These are phyloP conservation scores for Xanthia togata DNA, from an alignment of 2,888 invertebrate genomes.

Conservation along the genomic window DNA sequence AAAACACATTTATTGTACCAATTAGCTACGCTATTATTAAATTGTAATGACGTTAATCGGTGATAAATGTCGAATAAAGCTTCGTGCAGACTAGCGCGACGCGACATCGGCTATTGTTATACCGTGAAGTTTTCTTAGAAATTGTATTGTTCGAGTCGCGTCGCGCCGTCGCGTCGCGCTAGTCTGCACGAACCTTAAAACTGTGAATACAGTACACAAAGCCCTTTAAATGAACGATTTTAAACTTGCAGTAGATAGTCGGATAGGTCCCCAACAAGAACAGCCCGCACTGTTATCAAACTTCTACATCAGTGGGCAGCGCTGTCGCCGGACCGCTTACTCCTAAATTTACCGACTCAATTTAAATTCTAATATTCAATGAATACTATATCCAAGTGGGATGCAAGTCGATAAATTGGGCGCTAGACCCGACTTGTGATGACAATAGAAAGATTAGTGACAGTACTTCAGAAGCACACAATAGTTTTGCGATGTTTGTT, in stretches of 20 bases:
- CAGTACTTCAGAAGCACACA: not conserved
- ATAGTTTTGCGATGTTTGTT: slow-evolving; percentile 1
- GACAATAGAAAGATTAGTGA: slow-evolving; percentile 8
- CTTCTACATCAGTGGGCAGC: slow-evolving; percentile 62
- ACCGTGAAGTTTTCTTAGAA: too few relatives aligned
- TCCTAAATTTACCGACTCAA: slow-evolving; percentile 57
- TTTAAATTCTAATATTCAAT: slow-evolving; percentile 56
- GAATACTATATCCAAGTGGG: slow-evolving; percentile 46
- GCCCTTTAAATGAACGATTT: slow-evolving; percentile 28
- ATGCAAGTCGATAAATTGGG: slow-evolving; percentile 28
- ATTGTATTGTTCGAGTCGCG: too few relatives aligned
- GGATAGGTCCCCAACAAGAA: slow-evolving; percentile 56
- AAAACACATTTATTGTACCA: not conserved
- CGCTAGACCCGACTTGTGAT: slow-evolving; percentile 13
- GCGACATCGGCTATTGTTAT: too few relatives aligned
- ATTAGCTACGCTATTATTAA: slow-evolving; percentile 27
- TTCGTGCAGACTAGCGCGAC: too few relatives aligned
- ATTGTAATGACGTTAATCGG: slow-evolving; percentile 4
- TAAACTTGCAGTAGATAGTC: slow-evolving; percentile 51
- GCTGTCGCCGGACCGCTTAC: slow-evolving; percentile 36
- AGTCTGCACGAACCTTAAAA: too few relatives aligned
- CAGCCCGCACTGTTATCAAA: slow-evolving; percentile 60
- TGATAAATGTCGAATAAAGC: slow-evolving; percentile 26
- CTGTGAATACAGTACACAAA: slow-evolving; percentile 28
- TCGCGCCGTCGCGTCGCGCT: too few relatives aligned